A percentile compares a stretch with the other conserved stretches of the same genome.
Conservation (phyloP, 2,113 vertebrate genomes). For the Marcusenius ussheri region DNA sequence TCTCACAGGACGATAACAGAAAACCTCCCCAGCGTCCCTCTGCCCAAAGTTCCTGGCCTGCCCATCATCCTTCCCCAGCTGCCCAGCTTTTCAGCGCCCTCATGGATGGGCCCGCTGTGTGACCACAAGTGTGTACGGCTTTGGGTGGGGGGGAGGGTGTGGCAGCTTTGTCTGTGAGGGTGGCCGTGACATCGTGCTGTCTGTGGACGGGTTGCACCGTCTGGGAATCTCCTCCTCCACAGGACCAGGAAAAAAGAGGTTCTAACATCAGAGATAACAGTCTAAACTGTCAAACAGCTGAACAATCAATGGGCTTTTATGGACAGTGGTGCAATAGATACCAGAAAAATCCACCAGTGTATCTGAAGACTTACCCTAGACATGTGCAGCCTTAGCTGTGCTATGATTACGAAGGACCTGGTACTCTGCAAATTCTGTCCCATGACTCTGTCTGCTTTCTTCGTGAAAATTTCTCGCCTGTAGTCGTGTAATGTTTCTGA, state of each 20-base stretch:
- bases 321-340: neutral
- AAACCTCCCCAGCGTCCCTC: constrained; percentile 90
- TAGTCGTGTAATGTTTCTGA: neutral
- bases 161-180: constrained; percentile 43
- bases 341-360: neutral
- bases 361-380: neutral
- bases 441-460: neutral
- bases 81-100: constrained; percentile 85
- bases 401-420: neutral
- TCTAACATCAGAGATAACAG: neutral
- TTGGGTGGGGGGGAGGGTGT: constrained; percentile 25
- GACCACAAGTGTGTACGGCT: constrained; percentile 90
- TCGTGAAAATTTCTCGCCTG: neutral
- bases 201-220: neutral
- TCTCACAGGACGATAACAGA: constrained; percentile 90
- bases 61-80: constrained; percentile 91
- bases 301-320: neutral
- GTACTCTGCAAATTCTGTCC: neutral
- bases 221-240: neutral
- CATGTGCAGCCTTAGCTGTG: neutral
- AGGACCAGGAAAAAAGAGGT: neutral
- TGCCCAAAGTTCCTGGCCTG: constrained; percentile 93
- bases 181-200: neutral
- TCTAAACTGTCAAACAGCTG: neutral
- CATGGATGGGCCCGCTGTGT: constrained; percentile 90